Base-by-base conservation (phyloP, 2,797 vertebrate genomes). In the Paratrypauchen microcephalus region DNA sequence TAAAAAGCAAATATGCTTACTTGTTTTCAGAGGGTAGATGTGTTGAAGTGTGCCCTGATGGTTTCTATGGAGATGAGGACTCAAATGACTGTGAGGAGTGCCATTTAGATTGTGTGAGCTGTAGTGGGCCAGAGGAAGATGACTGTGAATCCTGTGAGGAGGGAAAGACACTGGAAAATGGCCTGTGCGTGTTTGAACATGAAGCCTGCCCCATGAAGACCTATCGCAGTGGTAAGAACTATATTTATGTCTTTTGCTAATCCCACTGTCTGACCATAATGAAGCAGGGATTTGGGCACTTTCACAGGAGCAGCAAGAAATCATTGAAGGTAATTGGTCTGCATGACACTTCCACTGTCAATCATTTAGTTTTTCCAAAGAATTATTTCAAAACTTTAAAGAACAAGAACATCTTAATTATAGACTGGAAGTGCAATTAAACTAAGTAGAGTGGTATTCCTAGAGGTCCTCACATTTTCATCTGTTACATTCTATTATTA, bases 1-100 rank as follows among this genome's bases (percentile, higher is more conserved):
- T 45, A 45, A 45, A 32, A 30, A 1, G 0, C 26, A 28, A 19
- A 26, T 32, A 11, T 56, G 2, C 26, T 28, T 28, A 54, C 24
- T n/a, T 56, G 2, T 63, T n/a, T 84, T 48, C 86, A 99, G 97
- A 88, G 71, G 94, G 91, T 18, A 78, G 13, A 5, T 98, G 97
- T 59, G 91, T 96, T 21, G 83, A 39, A 0, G 77, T 79, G 28
- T 98, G 97, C 80, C 91, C 84, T 1, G 85, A 85, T 1, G 95
- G 96, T 66, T 95, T 92, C 84, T 96, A 95, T 0, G 68, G 84
- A 0, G 93, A 98, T 54, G 88, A 91, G 19, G 87, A 93, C 70
- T 85, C 80, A 36, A 94, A 93, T 54, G 93, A 95, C 70, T 98
- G 97, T 0, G 93, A 95, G 72, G 93, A 92, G 68, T 99, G 97